Evolutionary conservation across 2,888 invertebrate species (phyloP).

Genomic region (Andrena fulva): DNA sequence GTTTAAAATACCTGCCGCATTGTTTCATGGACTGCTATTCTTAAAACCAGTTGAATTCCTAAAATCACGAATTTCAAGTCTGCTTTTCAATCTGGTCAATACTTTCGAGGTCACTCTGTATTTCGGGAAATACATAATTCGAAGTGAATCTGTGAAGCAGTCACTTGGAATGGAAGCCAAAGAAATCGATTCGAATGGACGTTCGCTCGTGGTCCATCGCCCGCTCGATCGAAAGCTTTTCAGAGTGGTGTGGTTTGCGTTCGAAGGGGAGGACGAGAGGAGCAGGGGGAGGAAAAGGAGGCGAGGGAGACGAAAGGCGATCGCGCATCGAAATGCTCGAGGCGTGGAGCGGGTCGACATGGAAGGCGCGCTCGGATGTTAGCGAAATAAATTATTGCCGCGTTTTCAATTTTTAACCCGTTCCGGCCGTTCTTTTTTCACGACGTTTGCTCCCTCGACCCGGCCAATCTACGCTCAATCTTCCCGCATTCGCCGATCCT

Average conservation of each 20-base stretch:
- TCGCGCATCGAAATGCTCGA: conserved; percentile 64
- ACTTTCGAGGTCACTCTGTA: neutral
- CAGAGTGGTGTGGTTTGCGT: neutral
- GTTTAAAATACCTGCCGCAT: too few species aligned
- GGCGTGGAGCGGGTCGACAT: conserved; percentile 60
- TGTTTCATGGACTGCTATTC: neutral
- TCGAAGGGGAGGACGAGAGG: neutral
- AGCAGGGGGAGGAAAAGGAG: neutral
- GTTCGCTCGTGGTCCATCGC: neutral
- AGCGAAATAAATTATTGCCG: conserved; percentile 68
- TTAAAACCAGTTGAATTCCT: neutral
- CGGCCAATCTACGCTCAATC: conserved; percentile 78
- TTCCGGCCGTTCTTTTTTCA: conserved; percentile 56
- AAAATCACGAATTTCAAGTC: neutral
- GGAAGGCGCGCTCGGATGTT: conserved; percentile 55
- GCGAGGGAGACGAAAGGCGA: conserved; percentile 40
- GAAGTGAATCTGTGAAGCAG: too few species aligned
- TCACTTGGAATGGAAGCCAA: neutral
- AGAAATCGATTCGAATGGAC: neutral
- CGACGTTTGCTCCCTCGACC: conserved; percentile 65
- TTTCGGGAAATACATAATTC: neutral
- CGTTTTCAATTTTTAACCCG: conserved; percentile 67
- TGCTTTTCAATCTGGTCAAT: neutral
- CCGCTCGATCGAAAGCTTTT: conserved; percentile 2
- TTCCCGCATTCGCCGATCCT: conserved; percentile 75